Percentiles rank a stretch among this genome's conserved stretches.
Conservation (phyloP, 2,888 invertebrate species). For the Caenorhabditis sp. region DNA sequence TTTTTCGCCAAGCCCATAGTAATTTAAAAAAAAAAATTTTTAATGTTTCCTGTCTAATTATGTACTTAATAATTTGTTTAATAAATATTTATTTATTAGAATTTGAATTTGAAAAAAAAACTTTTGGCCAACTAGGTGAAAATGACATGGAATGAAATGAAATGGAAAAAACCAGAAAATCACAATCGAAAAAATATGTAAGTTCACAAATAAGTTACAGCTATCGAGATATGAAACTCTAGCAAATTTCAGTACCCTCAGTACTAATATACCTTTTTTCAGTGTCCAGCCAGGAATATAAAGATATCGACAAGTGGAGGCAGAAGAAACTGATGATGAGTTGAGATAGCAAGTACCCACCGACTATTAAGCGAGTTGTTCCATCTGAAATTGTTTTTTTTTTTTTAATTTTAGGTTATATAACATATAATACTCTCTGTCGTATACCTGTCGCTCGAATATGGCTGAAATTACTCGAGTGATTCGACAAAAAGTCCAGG, state of each 20-base stretch:
- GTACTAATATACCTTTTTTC: conserved; percentile 56
- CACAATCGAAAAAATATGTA: not conserved
- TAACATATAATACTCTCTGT: no score
- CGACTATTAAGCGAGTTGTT: conserved; percentile 21
- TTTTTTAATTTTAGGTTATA: not conserved
- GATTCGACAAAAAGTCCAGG: conserved; percentile 12
- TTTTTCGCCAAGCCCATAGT: not conserved
- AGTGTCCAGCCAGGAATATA: conserved; percentile 53
- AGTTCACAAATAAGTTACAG: not conserved
- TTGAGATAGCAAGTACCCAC: conserved; percentile 36
- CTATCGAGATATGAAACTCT: conserved; percentile 4
- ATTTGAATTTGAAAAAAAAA: no score
- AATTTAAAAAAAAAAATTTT: not conserved
- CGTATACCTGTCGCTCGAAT: conserved; percentile 22
- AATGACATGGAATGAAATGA: no score
- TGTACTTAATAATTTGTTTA: no score
- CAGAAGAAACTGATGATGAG: conserved; percentile 49
- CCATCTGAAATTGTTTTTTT: not conserved
- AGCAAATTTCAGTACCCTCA: conserved; percentile 61
- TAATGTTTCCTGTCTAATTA: no score
- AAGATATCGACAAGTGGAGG: conserved; percentile 45
- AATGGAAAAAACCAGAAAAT: no score
- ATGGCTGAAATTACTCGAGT: conserved; percentile 33
- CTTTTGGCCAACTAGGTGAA: no score
- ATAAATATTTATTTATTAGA: no score